Conservation (phyloP, 2,888 invertebrate genomes). For the Junonia oenone region DNA sequence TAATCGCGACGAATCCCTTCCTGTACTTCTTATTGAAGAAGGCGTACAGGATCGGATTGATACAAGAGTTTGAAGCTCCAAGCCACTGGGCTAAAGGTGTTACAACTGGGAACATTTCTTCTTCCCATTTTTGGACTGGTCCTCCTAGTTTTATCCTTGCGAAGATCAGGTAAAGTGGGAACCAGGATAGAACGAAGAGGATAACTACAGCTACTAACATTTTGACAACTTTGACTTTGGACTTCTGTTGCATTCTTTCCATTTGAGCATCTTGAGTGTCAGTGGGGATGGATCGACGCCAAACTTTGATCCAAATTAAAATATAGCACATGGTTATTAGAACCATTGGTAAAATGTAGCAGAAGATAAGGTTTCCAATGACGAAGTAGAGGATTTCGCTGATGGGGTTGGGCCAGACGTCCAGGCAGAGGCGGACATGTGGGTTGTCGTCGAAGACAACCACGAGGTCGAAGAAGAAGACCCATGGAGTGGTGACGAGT, state of each 20-base stretch:
- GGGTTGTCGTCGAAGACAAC: slow-evolving; percentile 86
- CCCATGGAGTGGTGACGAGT: slow-evolving; percentile 93
- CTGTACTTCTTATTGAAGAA: slow-evolving; percentile 97
- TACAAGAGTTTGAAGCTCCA: slow-evolving; percentile 96
- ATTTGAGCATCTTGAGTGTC: slow-evolving; percentile 94
- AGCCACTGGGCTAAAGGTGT: slow-evolving; percentile 95
- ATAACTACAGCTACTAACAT: slow-evolving; percentile 96
- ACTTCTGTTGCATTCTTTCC: slow-evolving; percentile 95
- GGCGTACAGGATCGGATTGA: slow-evolving; percentile 95
- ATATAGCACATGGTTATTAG: slow-evolving; percentile 95
- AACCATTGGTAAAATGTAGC: slow-evolving; percentile 94
- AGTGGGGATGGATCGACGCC: slow-evolving; percentile 92
- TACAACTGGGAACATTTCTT: slow-evolving; percentile 87
- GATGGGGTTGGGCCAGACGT: slow-evolving; percentile 91
- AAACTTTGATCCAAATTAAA: slow-evolving; percentile 94
- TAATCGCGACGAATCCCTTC: slow-evolving; percentile 92
- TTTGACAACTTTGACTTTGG: slow-evolving; percentile 96
- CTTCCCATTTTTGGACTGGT: slow-evolving; percentile 86
- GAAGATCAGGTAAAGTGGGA: slow-evolving; percentile 93
- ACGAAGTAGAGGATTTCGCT: slow-evolving; percentile 92
- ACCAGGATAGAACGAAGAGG: slow-evolving; percentile 95
- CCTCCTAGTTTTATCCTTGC: slow-evolving; percentile 91
- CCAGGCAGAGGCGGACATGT: slow-evolving; percentile 87
- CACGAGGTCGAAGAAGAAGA: slow-evolving; percentile 91
- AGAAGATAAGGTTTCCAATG: slow-evolving; percentile 91